These are phyloP conservation scores for Vandiemenella viatica DNA, from an alignment of 2,888 invertebrate species.

Conservation along the genomic window DNA sequence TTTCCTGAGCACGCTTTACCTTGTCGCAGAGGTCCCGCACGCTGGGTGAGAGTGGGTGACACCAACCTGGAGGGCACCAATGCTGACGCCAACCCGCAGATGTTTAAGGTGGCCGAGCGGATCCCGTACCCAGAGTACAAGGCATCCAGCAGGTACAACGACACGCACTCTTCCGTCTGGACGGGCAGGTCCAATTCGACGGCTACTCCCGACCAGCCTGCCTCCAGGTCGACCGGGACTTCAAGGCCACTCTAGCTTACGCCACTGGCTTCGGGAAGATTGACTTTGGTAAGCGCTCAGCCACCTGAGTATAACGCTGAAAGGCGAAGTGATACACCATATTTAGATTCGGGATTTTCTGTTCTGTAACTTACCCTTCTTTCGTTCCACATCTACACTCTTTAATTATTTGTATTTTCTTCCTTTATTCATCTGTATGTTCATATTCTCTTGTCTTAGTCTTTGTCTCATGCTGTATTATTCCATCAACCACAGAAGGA, in stretches of 20 bases:
- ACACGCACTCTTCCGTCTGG: constrained; percentile 11
- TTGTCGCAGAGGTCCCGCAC: constrained; percentile 11
- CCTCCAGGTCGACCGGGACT: constrained; percentile 2
- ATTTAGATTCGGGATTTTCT: too few relatives aligned
- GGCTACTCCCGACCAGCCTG: constrained; percentile 12
- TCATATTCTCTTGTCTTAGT: too few relatives aligned
- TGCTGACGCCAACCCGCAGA: constrained; percentile 8
- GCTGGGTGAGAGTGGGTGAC: constrained; percentile 12
- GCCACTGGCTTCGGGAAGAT: constrained; percentile 11
- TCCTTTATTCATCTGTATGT: too few relatives aligned
- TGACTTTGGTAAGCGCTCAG: background rate
- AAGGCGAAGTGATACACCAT: too few relatives aligned
- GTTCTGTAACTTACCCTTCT: too few relatives aligned
- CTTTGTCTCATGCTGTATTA: too few relatives aligned
- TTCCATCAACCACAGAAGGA: too few relatives aligned
- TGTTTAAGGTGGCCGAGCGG: constrained; percentile 2
- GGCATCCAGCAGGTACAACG: constrained; percentile 8
- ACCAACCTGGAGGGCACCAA: constrained; percentile 1
- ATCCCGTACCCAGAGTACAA: constrained; percentile 9
- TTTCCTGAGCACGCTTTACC: too few relatives aligned
- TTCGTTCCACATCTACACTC: too few relatives aligned
- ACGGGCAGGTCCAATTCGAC: constrained; percentile 3
- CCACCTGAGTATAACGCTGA: background rate
- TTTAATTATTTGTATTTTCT: too few relatives aligned
- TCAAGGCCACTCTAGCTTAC: constrained; percentile 6